Conservation (phyloP, 2,113 vertebrate species). For the Oryzias celebensis region DNA sequence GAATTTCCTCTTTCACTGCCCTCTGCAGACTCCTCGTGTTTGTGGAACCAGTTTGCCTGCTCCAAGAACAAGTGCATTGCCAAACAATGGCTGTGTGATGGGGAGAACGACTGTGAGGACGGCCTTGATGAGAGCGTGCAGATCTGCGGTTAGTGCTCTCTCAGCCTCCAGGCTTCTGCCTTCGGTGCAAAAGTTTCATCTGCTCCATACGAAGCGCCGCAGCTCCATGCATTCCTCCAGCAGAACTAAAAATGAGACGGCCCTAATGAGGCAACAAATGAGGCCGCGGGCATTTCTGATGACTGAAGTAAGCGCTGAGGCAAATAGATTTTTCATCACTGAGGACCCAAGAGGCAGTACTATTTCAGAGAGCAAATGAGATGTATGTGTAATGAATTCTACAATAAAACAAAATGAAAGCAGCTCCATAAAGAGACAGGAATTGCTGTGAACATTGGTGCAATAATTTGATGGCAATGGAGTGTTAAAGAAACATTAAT, state of each 20-base stretch:
- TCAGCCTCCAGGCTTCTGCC: constrained; percentile 14
- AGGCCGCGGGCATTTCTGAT: constrained; percentile 48
- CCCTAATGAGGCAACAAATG: constrained; percentile 60
- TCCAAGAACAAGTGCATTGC: constrained; percentile 95
- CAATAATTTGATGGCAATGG: constrained; percentile 64
- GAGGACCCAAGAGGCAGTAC: constrained; percentile 39
- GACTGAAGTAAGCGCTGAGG: constrained; percentile 44
- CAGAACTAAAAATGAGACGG: constrained; percentile 33
- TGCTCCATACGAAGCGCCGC: background rate
- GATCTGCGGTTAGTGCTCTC: constrained; percentile 84
- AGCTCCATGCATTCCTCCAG: constrained; percentile 14
- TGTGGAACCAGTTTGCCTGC: constrained; percentile 97
- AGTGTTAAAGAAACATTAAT: constrained; percentile 57
- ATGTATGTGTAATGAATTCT: constrained; percentile 57
- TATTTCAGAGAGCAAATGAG: constrained; percentile 53
- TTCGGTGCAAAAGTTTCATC: constrained; percentile 21
- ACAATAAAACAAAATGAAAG: constrained; percentile 48
- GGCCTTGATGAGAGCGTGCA: constrained; percentile 89
- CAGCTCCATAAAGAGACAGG: constrained; percentile 40
- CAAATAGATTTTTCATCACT: constrained; percentile 62
- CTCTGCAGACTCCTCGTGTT: constrained; percentile 88
- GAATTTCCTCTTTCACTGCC: constrained; percentile 30
- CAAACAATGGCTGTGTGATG: constrained; percentile 94
- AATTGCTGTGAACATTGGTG: constrained; percentile 41
- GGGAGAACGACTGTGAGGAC: constrained; percentile 93